Evolutionary conservation across 2,888 invertebrate species (phyloP).

Genomic region (Cremastobaeus sp.): DNA sequence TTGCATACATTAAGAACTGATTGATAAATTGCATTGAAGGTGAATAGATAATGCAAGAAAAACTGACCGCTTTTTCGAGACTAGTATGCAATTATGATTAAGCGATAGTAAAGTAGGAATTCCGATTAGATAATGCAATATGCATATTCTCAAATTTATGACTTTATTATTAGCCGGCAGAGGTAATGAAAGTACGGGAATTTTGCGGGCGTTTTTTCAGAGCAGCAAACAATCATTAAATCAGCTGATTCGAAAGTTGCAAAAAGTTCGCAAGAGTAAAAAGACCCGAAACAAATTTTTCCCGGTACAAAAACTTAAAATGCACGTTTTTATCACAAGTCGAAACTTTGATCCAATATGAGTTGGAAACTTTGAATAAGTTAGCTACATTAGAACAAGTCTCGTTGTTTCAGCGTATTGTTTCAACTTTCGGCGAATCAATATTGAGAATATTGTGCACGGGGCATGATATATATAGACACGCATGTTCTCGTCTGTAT

Average conservation of each 20-base stretch:
- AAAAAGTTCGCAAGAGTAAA: too few relatives aligned
- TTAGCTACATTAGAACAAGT: conserved; percentile 9
- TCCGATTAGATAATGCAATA: conserved; percentile 36
- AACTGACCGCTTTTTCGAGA: conserved; percentile 25
- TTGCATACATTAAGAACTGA: too few relatives aligned
- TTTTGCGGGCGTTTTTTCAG: too few relatives aligned
- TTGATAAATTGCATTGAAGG: too few relatives aligned
- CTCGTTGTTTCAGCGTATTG: conserved; percentile 28
- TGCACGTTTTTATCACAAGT: too few relatives aligned
- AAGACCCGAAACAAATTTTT: too few relatives aligned
- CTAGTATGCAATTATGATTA: conserved; percentile 27
- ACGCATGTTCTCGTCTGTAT: not conserved
- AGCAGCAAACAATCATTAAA: too few relatives aligned
- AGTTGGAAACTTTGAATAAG: conserved; percentile 24
- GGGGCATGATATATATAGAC: not conserved
- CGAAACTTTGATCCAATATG: conserved; percentile 23
- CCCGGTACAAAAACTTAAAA: too few relatives aligned
- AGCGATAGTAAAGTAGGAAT: conserved; percentile 25
- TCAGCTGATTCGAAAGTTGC: too few relatives aligned
- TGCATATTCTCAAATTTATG: conserved; percentile 27
- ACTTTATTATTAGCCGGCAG: conserved; percentile 25
- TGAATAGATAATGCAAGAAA: too few relatives aligned
- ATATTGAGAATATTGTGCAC: conserved; percentile 28
- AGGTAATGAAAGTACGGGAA: conserved; percentile 17
- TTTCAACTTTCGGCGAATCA: conserved; percentile 46